Evolutionary conservation across 1,140 invertebrate genomes (phyloP), one percentile per base, ranked within the genome.

Genomic region (Phymorhynchus buccinoides): DNA sequence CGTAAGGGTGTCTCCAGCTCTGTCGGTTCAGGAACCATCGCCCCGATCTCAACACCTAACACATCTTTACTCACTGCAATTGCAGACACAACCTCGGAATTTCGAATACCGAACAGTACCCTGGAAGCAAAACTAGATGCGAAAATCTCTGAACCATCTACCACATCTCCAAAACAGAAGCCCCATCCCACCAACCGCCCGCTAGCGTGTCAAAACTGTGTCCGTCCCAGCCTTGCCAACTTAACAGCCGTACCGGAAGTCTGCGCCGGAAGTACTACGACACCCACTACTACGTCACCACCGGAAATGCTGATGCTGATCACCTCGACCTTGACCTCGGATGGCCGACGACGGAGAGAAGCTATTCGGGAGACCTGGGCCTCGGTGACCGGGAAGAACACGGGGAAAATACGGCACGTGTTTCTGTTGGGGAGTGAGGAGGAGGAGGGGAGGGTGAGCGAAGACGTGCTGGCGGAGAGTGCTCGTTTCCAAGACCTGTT

Each of bases 271-370:
- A 6, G 22, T 32, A 22, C 14, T n/a, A 75, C 32, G 18, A n/a
- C n/a, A n/a, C n/a, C n/a, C n/a, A n/a, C n/a, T n/a, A n/a, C n/a
- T n/a, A n/a, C n/a, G n/a, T n/a, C n/a, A n/a, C n/a, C 39, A 80
- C 18, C 68, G 41, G 41, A 42, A n/a, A 79, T 79, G 77, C 41
- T 79, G 39, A 56, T 79, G 27, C n/a, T 79, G 77, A 79, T 79
- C n/a, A 84, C 82, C 12, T n/a, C n/a, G 66, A 18, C 42, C 3
- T 12, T 48, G 6, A n/a, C n/a, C n/a, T n/a, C n/a, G n/a, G 42
- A 52, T 39, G 66, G 37, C 4, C 16, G 73, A 1, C 18, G 30
- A 0, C 35, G 68, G 7, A 18, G 68, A 3, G 68, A 75, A 37
- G 44, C 56, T 16, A 52, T 71, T n/a, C 82, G 82, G 1, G 44